phyloP scores from a whole-genome alignment of 2,888 invertebrate genomes.

The Cheilosia impressa region DNA sequence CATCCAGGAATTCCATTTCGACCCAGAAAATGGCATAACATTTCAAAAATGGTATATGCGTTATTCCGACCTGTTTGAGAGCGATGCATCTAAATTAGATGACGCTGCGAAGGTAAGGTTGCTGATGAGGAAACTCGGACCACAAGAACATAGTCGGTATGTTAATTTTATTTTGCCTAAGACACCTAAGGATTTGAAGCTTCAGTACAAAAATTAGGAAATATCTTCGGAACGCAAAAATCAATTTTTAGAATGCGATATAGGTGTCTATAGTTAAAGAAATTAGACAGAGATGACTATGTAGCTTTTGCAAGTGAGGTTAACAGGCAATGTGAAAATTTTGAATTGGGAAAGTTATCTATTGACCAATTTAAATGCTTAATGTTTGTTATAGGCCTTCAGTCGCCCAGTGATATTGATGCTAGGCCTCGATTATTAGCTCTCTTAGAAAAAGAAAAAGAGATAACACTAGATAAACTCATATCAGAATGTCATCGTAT shows the following conservation, averaged over 20 bases:
- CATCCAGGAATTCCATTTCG: constrained; percentile 30
- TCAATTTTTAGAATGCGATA: constrained; percentile 62
- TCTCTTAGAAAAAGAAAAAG: constrained; percentile 33
- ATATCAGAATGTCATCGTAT: constrained; percentile 37
- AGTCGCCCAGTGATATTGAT: constrained; percentile 61
- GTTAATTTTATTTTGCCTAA: constrained; percentile 70
- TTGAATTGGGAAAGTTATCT: constrained; percentile 21
- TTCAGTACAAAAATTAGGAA: constrained; percentile 52
- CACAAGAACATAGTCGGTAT: constrained; percentile 29
- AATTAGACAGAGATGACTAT: constrained; percentile 52
- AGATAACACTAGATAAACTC: constrained; percentile 30
- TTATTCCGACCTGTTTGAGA: constrained; percentile 20
- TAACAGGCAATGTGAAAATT: constrained; percentile 21
- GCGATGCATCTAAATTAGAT: constrained; percentile 28
- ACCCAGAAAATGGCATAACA: constrained; percentile 23
- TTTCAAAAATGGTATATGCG: constrained; percentile 32
- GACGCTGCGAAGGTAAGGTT: constrained; percentile 26
- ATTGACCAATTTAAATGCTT: constrained; percentile 68
- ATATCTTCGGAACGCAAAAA: constrained; percentile 65
- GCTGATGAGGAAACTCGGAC: constrained; percentile 33
- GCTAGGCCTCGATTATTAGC: constrained; percentile 64
- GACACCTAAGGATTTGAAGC: constrained; percentile 51
- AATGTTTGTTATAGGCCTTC: constrained; percentile 68
- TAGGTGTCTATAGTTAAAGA: constrained; percentile 65
- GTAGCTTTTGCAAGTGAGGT: constrained; percentile 33